These are phyloP conservation scores for Pollenia griseotomentosa DNA, from an alignment of 2,888 invertebrate species.

Conservation along the genomic window DNA sequence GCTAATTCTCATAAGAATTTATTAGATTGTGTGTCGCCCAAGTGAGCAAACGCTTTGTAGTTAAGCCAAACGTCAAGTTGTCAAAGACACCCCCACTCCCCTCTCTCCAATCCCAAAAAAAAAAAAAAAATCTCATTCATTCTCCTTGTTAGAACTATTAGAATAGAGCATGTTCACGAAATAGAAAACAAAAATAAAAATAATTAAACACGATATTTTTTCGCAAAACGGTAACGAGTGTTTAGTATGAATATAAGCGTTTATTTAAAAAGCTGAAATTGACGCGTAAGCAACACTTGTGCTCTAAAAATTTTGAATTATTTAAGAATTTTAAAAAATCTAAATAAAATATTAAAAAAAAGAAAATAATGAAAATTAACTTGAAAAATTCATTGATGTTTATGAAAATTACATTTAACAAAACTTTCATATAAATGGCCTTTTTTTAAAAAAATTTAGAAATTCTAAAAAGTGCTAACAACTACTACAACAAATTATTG, in stretches of 20 bases:
- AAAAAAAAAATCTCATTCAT: background rate
- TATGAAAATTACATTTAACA: constrained; percentile 15
- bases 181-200: background rate
- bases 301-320: constrained; percentile 50
- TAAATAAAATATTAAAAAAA: constrained; percentile 34
- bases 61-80: constrained; percentile 61
- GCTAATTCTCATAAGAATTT: constrained; percentile 70
- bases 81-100: constrained; percentile 42
- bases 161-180: constrained; percentile 58
- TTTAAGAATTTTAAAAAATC: constrained; percentile 15
- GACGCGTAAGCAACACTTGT: constrained; percentile 75
- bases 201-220: constrained; percentile 45
- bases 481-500: constrained; percentile 5
- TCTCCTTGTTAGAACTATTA: constrained; percentile 46
- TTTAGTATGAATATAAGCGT: constrained; percentile 71
- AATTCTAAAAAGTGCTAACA: background rate
- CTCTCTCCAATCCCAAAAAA: constrained; percentile 2
- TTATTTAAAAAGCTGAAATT: constrained; percentile 76
- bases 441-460: constrained; percentile 17
- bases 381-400: constrained; percentile 3
- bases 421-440: constrained; percentile 46
- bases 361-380: constrained; percentile 6
- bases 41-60: constrained; percentile 72
- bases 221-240: constrained; percentile 69
- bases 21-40: constrained; percentile 73